Percentiles rank a stretch among this genome's conserved stretches.
These are phyloP conservation scores for Julus scandinavius DNA, from an alignment of 2,888 invertebrate genomes.

Conservation along the genomic window DNA sequence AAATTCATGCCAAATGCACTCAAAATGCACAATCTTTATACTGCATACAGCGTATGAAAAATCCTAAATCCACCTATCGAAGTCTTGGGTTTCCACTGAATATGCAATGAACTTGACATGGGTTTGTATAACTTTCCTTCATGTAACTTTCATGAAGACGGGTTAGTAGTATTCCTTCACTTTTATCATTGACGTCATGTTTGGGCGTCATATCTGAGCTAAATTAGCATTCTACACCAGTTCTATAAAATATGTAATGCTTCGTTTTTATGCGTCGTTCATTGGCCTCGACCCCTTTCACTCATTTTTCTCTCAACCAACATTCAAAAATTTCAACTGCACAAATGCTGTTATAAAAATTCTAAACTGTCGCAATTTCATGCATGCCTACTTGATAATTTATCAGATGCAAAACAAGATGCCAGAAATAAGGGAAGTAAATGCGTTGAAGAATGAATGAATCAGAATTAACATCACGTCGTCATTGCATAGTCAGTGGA, in stretches of 20 bases:
- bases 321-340: not conserved
- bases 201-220: not conserved
- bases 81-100: conserved; percentile 4
- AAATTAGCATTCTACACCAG: not conserved
- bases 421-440: not conserved
- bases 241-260: not conserved
- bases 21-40: not conserved
- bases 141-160: not conserved
- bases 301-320: not conserved
- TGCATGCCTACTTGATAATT: conserved; percentile 13
- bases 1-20: not conserved
- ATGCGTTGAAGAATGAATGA: not conserved
- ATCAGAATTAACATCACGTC: conserved; percentile 39
- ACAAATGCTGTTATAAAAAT: conserved; percentile 21
- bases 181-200: not conserved
- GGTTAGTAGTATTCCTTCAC: not conserved
- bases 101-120: not conserved
- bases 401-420: not conserved
- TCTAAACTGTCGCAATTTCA: not conserved
- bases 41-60: not conserved
- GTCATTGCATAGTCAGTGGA: not conserved
- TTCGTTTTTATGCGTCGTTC: not conserved
- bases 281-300: not conserved
- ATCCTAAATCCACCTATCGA: not conserved
- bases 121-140: not conserved